A percentile compares a stretch with the other conserved stretches of the same genome.
These are phyloP conservation scores for Caenorhabditis drosophilae DNA, from an alignment of 2,888 invertebrate species.

Conservation along the genomic window DNA sequence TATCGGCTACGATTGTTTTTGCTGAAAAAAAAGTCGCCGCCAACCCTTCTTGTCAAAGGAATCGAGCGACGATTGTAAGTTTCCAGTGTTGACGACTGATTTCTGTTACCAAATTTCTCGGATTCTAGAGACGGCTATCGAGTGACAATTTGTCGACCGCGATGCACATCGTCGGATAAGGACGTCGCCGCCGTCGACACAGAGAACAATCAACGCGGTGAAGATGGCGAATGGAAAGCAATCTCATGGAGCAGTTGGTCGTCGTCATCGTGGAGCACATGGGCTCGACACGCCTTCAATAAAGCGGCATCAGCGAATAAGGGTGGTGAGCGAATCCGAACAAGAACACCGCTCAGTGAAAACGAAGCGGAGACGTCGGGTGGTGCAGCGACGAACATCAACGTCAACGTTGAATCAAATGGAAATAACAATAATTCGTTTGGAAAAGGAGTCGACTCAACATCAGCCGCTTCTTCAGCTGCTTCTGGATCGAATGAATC, in stretches of 20 bases:
- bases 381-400: conserved; percentile 16
- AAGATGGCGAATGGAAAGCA: conserved; percentile 46
- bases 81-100: no score
- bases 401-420: conserved; percentile 33
- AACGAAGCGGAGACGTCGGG: conserved; percentile 4
- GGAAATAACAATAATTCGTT: conserved; percentile 33
- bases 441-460: background rate
- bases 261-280: conserved; percentile 53
- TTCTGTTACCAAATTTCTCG: no score
- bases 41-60: conserved; percentile 66
- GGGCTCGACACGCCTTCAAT: conserved; percentile 50
- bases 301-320: conserved; percentile 32
- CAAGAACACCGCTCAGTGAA: conserved; percentile 24
- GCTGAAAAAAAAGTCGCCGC: conserved; percentile 67
- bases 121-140: conserved; percentile 67
- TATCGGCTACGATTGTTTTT: conserved; percentile 65
- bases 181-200: conserved; percentile 16
- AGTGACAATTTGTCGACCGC: conserved; percentile 67
- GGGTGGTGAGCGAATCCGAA: conserved; percentile 12
- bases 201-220: conserved; percentile 8
- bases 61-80: conserved; percentile 65
- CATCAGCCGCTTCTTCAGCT: background rate
- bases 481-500: conserved; percentile 13
- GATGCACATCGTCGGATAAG: conserved; percentile 51
- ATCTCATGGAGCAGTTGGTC: conserved; percentile 50